Evolutionary conservation across 2,113 vertebrate species (phyloP), one percentile per base, ranked within the genome.

Genomic region (Uria lomvia): DNA sequence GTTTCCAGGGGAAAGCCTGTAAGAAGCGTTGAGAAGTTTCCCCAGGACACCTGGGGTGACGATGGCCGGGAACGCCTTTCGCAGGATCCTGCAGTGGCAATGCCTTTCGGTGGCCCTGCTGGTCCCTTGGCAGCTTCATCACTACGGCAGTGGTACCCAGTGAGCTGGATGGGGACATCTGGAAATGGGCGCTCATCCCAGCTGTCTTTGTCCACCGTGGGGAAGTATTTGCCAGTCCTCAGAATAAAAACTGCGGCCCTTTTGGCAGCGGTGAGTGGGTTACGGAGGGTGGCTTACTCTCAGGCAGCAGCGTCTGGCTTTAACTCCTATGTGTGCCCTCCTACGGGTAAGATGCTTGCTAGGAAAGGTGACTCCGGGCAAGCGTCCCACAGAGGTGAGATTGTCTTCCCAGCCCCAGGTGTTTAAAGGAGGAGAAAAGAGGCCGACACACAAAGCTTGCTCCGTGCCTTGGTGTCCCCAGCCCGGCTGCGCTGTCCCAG

Each of bases 11-110:
- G 2, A 73, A 52, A 58, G 53, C 59, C 84, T n/a, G 17, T 4
- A 22, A 62, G 53, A 73, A 63, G 15, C 1, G 13, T 13, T 38
- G 68, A 49, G 66, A 26, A 30, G 7, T 22, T 5, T 75, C 52
- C 23, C 32, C 2, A 5, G 6, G 32, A 32, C 17, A 19, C 10
- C 17, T 0, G 0, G 20, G 32, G 20, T 12, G 34, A 11, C 0
- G 0, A 4, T 11, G 43, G 26, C 38, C 1, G 1, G 40, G 65
- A 58, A 23, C 12, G 5, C 5, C 42, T 58, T 81, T 20, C 0
- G 2, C 38, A 49, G n/a, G 22, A n/a, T 32, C 13, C 50, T 5
- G 3, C 0, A 0, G 15, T 60, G 56, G 27, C 11, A 11, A 15
- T 45, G 66, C 55, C 26, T 3, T 40, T 30, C 11, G 0, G 0